Evolutionary conservation across 2,888 invertebrate species (phyloP).

Genomic region (Dugesia japonica): DNA sequence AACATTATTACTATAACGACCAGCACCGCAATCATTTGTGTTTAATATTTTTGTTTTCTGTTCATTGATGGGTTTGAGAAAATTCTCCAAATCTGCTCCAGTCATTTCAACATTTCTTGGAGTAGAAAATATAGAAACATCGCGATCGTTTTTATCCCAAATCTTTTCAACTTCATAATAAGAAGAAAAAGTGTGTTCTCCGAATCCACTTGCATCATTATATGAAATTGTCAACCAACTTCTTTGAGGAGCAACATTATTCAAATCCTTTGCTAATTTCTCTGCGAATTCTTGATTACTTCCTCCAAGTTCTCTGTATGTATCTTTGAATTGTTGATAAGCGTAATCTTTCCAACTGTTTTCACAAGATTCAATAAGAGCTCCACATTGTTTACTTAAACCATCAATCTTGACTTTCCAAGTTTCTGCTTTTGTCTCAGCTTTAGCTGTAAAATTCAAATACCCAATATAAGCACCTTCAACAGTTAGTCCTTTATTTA

Average conservation of each 20-base stretch:
- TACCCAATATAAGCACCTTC: neutral
- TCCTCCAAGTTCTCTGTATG: neutral
- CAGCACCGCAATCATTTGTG: neutral
- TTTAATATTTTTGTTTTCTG: neutral
- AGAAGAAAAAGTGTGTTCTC: neutral
- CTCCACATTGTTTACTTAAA: neutral
- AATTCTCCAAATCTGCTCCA: neutral
- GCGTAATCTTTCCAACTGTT: neutral
- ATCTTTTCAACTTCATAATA: neutral
- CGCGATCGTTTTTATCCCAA: neutral
- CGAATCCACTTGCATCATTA: conserved; percentile 8
- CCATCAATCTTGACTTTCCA: neutral
- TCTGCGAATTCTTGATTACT: neutral
- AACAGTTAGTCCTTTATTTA: neutral
- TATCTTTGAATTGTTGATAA: conserved; percentile 5
- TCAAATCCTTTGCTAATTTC: neutral
- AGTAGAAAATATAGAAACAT: neutral
- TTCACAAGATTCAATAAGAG: neutral
- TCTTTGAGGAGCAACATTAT: conserved; percentile 1
- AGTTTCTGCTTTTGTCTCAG: neutral
- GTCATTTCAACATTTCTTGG: neutral
- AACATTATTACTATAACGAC: neutral
- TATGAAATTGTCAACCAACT: neutral
- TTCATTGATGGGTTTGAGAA: neutral
- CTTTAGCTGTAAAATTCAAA: neutral